These are phyloP conservation scores for Liasis olivaceus DNA, from an alignment of 2,797 vertebrate genomes.

Conservation along the genomic window DNA sequence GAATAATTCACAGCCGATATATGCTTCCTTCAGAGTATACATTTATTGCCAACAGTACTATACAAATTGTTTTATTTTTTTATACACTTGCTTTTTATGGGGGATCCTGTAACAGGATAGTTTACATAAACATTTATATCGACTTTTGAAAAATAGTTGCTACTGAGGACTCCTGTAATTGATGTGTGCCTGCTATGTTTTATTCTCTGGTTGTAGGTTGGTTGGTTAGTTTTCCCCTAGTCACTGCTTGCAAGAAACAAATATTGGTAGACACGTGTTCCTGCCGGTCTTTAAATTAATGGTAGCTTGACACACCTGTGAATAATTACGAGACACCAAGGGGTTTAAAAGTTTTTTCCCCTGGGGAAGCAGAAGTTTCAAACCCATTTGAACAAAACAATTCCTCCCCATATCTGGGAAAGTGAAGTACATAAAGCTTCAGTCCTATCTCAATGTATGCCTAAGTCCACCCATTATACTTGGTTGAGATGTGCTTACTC, in stretches of 20 bases:
- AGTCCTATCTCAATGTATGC: background rate
- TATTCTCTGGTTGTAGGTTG: conserved; percentile 83
- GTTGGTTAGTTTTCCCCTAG: conserved; percentile 83
- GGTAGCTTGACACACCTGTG: conserved; percentile 80
- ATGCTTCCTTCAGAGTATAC: conserved; percentile 63
- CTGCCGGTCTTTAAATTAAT: conserved; percentile 82
- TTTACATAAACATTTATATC: conserved; percentile 81
- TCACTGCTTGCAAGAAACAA: conserved; percentile 83
- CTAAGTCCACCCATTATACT: background rate
- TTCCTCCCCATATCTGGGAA: conserved; percentile 71
- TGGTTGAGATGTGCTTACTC: background rate
- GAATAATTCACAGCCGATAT: conserved; percentile 74
- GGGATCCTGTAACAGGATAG: conserved; percentile 67
- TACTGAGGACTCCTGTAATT: conserved; percentile 71
- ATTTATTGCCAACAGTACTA: conserved; percentile 67
- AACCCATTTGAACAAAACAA: conserved; percentile 72
- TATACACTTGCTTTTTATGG: conserved; percentile 58
- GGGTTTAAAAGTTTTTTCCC: conserved; percentile 76
- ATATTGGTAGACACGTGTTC: conserved; percentile 76
- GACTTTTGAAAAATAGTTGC: conserved; percentile 79
- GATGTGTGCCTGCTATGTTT: background rate
- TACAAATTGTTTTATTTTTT: conserved; percentile 55
- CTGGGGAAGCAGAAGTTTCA: conserved; percentile 75
- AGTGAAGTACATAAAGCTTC: conserved; percentile 40
- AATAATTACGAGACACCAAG: conserved; percentile 80